phyloP scores from a whole-genome alignment of 1,140 invertebrate species.

The Trichogramma pretiosum region DNA sequence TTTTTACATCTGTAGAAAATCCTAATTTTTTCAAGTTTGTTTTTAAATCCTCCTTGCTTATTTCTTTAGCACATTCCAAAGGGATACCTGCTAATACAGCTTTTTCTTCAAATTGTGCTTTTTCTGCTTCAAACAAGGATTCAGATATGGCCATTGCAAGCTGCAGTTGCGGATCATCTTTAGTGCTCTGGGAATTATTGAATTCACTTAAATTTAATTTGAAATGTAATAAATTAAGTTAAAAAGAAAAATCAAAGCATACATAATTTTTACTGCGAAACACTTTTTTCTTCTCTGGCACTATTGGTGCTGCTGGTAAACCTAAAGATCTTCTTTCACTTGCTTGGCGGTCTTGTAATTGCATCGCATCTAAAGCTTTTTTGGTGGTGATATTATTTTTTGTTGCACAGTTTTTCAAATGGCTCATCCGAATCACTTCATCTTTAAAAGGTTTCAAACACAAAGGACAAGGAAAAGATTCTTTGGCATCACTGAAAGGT shows the following conservation, averaged over 20 bases:
- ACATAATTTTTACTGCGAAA: constrained; percentile 25
- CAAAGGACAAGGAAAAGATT: constrained; percentile 36
- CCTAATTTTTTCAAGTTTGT: constrained; percentile 37
- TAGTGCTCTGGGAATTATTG: constrained; percentile 24
- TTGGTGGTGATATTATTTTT: constrained; percentile 42
- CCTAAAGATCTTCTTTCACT: constrained; percentile 43
- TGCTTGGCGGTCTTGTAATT: constrained; percentile 42
- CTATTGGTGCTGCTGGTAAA: constrained; percentile 32
- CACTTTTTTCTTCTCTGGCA: constrained; percentile 27
- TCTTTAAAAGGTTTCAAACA: constrained; percentile 40
- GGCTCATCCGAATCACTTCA: constrained; percentile 25
- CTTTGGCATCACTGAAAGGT: constrained; percentile 17
- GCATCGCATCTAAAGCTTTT: constrained; percentile 39
- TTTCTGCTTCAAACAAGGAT: constrained; percentile 42
- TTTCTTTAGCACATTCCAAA: constrained; percentile 20
- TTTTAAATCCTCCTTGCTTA: constrained; percentile 23
- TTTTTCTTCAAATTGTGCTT: constrained; percentile 32
- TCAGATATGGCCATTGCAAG: constrained; percentile 45
- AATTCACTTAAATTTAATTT: constrained; percentile 5
- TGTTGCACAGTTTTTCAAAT: constrained; percentile 44
- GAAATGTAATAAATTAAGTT: constrained; percentile 1
- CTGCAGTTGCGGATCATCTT: constrained; percentile 38
- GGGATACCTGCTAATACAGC: constrained; percentile 23
- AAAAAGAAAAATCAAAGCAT: constrained; percentile 16
- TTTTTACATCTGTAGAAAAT: constrained; percentile 28